Evolutionary conservation across 35 echinoderm and acorn worm species (phyloP).

Genomic region (Acanthaster planci): DNA sequence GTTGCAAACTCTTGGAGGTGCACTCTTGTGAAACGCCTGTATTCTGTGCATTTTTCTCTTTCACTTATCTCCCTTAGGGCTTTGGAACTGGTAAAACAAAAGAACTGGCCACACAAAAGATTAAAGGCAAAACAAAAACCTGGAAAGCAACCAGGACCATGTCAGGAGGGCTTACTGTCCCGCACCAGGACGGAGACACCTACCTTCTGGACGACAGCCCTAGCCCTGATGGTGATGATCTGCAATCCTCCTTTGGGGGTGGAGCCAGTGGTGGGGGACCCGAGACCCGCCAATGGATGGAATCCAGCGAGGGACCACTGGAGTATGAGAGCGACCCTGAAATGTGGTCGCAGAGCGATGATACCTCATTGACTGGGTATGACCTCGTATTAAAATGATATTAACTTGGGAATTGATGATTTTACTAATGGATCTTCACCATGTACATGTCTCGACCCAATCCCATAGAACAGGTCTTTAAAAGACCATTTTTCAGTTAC

Average conservation of each 20-base stretch:
- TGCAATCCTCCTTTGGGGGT: slow-evolving; percentile 15
- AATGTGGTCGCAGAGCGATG: slow-evolving; percentile 88
- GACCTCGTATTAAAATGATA: not conserved
- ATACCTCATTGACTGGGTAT: slow-evolving; percentile 75
- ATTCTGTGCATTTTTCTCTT: not conserved
- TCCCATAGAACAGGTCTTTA: too few relatives aligned
- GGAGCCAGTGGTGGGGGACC: not conserved
- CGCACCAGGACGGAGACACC: slow-evolving; percentile 1
- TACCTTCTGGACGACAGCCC: slow-evolving; percentile 40
- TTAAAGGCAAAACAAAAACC: not conserved
- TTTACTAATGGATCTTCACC: too few relatives aligned
- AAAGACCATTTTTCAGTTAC: too few relatives aligned
- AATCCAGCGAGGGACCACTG: slow-evolving; percentile 54
- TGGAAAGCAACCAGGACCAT: not conserved
- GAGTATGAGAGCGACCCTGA: slow-evolving; percentile 73
- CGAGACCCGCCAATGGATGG: slow-evolving; percentile 51
- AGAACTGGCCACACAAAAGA: not conserved
- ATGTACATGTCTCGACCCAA: too few relatives aligned
- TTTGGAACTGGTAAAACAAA: not conserved
- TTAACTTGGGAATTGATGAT: too few relatives aligned
- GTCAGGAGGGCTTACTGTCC: not conserved
- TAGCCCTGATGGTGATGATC: slow-evolving; percentile 20
- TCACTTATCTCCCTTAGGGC: not conserved
- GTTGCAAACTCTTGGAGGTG: too few relatives aligned
- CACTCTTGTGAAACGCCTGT: too few relatives aligned